Percentiles rank a stretch among this genome's conserved stretches.
Evolutionary conservation across 2,797 vertebrate genomes (phyloP).

Genomic region (Anguilla marmorata): DNA sequence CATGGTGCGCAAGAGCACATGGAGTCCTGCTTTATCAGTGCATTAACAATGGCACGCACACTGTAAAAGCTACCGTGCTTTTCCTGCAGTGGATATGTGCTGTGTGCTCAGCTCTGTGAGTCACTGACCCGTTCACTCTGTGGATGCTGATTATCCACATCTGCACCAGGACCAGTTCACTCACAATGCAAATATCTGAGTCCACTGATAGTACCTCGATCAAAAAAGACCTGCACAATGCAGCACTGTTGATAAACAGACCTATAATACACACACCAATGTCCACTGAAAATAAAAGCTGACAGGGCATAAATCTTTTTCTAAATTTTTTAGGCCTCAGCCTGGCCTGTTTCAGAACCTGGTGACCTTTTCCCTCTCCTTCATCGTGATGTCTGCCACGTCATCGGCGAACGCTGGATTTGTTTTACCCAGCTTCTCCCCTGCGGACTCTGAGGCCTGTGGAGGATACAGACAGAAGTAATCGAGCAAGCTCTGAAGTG

Average conservation of each 20-base stretch:
- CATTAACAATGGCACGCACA: too few species aligned
- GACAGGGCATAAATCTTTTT: background rate
- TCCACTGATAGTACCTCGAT: background rate
- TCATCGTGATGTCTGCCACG: constrained; percentile 46
- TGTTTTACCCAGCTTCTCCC: constrained; percentile 54
- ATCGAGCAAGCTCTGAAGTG: background rate
- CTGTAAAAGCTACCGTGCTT: too few species aligned
- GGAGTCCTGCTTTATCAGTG: too few species aligned
- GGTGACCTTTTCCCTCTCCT: constrained; percentile 56
- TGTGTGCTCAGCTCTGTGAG: too few species aligned
- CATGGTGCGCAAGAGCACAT: too few species aligned
- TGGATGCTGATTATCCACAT: too few species aligned
- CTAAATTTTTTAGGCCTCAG: background rate
- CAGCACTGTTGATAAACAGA: background rate
- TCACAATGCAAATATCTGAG: background rate
- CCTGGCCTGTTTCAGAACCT: constrained; percentile 56
- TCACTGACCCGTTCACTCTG: too few species aligned
- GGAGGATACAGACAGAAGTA: constrained; percentile 20
- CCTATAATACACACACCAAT: background rate
- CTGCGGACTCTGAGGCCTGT: constrained; percentile 50
- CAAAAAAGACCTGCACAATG: background rate
- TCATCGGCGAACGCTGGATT: constrained; percentile 53
- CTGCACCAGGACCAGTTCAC: background rate
- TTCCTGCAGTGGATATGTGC: too few species aligned
- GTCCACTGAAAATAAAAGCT: background rate